phyloP scores from a whole-genome alignment of 2,888 invertebrate species.

The Halocaridina rubra region DNA sequence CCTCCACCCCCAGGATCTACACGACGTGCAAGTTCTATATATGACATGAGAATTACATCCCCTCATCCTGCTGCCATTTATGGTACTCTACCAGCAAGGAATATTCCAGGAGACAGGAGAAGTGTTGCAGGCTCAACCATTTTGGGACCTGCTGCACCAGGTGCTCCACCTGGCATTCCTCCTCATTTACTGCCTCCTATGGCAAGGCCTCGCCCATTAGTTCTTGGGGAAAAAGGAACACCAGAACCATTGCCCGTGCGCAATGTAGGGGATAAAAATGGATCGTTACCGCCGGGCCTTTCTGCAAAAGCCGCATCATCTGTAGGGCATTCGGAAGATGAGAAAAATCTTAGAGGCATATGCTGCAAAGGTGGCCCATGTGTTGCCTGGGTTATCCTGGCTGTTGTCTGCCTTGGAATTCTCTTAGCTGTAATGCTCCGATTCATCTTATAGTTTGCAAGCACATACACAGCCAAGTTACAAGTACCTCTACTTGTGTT shows the following conservation, averaged over 20 bases:
- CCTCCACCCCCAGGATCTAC: conserved; percentile 33
- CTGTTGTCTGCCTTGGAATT: conserved; percentile 54
- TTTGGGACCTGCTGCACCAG: conserved; percentile 23
- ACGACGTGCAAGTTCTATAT: conserved; percentile 53
- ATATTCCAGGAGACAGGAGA: conserved; percentile 23
- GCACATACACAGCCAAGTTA: no score
- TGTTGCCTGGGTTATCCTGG: conserved; percentile 59
- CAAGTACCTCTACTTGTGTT: no score
- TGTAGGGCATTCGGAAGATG: not conserved
- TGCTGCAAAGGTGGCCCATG: conserved; percentile 56
- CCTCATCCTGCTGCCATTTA: conserved; percentile 53
- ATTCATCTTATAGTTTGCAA: conserved; percentile 57
- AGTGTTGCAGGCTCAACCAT: conserved; percentile 45
- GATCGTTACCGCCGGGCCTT: conserved; percentile 17
- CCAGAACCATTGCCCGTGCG: conserved; percentile 57
- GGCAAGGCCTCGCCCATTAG: conserved; percentile 62
- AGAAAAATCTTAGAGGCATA: not conserved
- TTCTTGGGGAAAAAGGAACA: conserved; percentile 56
- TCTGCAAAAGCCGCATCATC: conserved; percentile 34
- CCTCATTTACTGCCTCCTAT: conserved; percentile 60
- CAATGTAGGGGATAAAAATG: conserved; percentile 40
- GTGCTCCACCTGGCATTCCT: conserved; percentile 57
- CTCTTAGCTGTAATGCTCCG: conserved; percentile 54
- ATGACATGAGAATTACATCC: conserved; percentile 55
- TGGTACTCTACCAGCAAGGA: conserved; percentile 49